Evolutionary conservation across 2,888 invertebrate species (phyloP).

Genomic region (Keiferia lycopersicella): DNA sequence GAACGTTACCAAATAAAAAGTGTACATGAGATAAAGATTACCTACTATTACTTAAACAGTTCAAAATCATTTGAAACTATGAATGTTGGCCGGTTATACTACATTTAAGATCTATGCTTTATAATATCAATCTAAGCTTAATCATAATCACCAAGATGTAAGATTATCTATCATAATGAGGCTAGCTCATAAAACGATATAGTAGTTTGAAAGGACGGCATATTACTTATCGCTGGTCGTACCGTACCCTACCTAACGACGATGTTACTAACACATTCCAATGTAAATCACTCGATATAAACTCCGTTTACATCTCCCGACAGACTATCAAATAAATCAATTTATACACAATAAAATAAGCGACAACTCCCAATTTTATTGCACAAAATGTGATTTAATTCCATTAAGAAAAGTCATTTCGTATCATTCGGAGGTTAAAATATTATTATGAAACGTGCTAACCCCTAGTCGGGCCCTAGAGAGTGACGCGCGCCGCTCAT

Average conservation of each 20-base stretch:
- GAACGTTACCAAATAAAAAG: background rate
- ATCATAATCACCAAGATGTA: slow-evolving; percentile 38
- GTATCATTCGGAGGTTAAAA: slow-evolving; percentile 10
- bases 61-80: too few relatives aligned
- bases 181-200: slow-evolving; percentile 59
- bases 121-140: too few relatives aligned
- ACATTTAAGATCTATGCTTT: too few relatives aligned
- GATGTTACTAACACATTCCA: slow-evolving; percentile 24
- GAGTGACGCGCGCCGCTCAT: slow-evolving; percentile 3
- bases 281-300: slow-evolving; percentile 11
- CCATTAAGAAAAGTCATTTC: slow-evolving; percentile 13
- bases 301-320: background rate
- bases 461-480: slow-evolving; percentile 5
- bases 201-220: slow-evolving; percentile 62
- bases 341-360: background rate
- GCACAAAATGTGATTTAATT: slow-evolving; percentile 15
- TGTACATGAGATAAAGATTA: too few relatives aligned
- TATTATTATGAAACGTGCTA: slow-evolving; percentile 17
- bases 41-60: too few relatives aligned
- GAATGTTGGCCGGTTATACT: too few relatives aligned
- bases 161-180: slow-evolving; percentile 48
- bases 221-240: slow-evolving; percentile 53
- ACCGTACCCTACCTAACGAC: slow-evolving; percentile 14
- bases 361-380: slow-evolving; percentile 14
- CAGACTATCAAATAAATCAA: background rate